Percentiles rank a stretch among this genome's conserved stretches.
These are phyloP conservation scores for Lagodon rhomboides DNA, from an alignment of 2,797 vertebrate genomes.

Conservation along the genomic window DNA sequence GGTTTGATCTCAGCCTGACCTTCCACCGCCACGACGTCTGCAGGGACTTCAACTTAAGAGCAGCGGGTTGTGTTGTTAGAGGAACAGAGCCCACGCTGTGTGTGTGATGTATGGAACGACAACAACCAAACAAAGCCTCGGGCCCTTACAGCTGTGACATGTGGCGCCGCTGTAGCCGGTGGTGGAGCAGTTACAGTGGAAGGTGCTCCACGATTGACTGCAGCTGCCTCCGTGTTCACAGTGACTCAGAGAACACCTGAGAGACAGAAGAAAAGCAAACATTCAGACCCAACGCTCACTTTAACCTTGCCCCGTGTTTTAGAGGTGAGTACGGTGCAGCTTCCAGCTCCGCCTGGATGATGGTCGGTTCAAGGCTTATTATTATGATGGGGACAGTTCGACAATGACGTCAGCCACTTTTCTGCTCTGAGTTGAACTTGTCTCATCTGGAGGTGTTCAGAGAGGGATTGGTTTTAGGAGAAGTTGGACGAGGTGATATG, in stretches of 20 bases:
- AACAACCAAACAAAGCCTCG: background rate
- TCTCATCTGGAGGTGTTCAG: too few species aligned
- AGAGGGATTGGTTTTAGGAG: too few species aligned
- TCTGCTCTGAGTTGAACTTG: too few species aligned
- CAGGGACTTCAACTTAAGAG: slow-evolving; percentile 28
- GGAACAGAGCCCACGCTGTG: background rate
- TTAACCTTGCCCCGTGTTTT: background rate
- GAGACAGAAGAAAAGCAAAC: background rate
- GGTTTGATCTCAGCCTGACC: slow-evolving; percentile 44
- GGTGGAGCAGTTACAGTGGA: slow-evolving; percentile 91
- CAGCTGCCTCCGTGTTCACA: slow-evolving; percentile 93
- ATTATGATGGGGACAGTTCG: too few species aligned
- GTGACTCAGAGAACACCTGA: slow-evolving; percentile 92
- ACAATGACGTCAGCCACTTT: too few species aligned
- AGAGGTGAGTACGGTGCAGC: background rate
- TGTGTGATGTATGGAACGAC: slow-evolving; percentile 26
- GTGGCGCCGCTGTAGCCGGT: slow-evolving; percentile 92
- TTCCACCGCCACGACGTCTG: slow-evolving; percentile 11
- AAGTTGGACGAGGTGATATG: too few species aligned
- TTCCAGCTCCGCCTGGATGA: too few species aligned
- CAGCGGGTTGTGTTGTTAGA: slow-evolving; percentile 20
- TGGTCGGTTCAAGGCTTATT: too few species aligned
- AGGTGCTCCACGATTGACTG: slow-evolving; percentile 92
- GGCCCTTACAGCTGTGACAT: slow-evolving; percentile 91
- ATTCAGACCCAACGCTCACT: background rate